Base-by-base conservation (phyloP, 1,140 invertebrate species). In the Physella acuta region DNA sequence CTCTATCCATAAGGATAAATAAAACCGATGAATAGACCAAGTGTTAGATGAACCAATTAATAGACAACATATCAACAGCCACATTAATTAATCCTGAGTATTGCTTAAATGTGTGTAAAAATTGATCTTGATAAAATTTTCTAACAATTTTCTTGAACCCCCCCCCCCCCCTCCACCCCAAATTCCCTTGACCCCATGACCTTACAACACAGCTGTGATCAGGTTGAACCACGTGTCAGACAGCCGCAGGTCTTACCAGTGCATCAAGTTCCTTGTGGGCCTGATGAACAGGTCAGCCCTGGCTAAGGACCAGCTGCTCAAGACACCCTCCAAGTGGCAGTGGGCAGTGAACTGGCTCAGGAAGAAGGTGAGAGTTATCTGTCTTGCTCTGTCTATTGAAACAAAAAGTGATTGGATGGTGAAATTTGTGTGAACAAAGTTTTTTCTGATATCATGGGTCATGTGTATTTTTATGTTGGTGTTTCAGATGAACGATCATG, bases 301-400 rank as follows among this genome's bases (percentile, higher is more conserved):
- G 36, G 80, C 75, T 28, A 86, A 87, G 73, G 84, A 87, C 17
- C 85, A 86, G 71, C 79, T 87, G 3, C 78, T 87, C 5, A 79
- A 83, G 55, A 84, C 82, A n/a, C 79, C 85, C 37, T 76, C 78
- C 59, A 84, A 83, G 68, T 88, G 87, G 87, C 85, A 87, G 73
- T 87, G 86, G 86, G 84, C 86, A 52, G 86, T 88, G 49, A 85
- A 86, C 67, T 88, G 87, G 87, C 81, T 88, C 1, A 84, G 84
- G 72, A 84, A 82, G 67, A 86, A 85, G 81, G 82, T 83, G 60
- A 24, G 2, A 31, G 31, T 3, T 34, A 11, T 39, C 56, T 30
- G 26, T 28, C 8, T 55, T 16, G 11, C 53, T 16, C 16, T 16
- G 5, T 20, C 11, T 16, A 28, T 26, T 8, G 8, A 24, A 24